Conservation (phyloP, 2,888 invertebrate genomes). For the Stegana nigrithorax region DNA sequence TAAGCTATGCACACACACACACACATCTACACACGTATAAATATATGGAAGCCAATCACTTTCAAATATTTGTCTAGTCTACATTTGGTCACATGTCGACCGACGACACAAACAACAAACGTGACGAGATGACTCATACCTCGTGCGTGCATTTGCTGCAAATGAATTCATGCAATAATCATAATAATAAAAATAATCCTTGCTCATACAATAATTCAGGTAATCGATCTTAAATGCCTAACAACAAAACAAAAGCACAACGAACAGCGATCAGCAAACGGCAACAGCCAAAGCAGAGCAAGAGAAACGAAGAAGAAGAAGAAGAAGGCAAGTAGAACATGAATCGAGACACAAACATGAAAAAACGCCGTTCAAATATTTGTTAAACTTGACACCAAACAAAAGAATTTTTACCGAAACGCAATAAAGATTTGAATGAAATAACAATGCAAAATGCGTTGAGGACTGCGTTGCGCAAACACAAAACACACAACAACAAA, state of each 20-base stretch:
- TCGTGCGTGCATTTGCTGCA: too few relatives aligned
- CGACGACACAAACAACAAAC: too few relatives aligned
- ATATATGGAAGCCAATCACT: too few relatives aligned
- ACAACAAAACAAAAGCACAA: neutral
- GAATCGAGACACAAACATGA: slow-evolving; percentile 43
- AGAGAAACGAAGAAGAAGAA: slow-evolving; percentile 18
- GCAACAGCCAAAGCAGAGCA: neutral
- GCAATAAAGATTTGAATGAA: slow-evolving; percentile 44
- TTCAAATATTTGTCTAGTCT: too few relatives aligned
- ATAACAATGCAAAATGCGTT: slow-evolving; percentile 52
- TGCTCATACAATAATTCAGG: neutral
- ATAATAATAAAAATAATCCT: neutral
- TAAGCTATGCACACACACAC: too few relatives aligned
- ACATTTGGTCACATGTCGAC: too few relatives aligned
- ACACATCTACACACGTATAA: neutral
- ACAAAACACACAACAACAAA: slow-evolving; percentile 22
- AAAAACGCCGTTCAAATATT: slow-evolving; percentile 55
- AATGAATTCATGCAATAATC: too few relatives aligned
- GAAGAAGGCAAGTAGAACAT: slow-evolving; percentile 38
- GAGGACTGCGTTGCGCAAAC: slow-evolving; percentile 20
- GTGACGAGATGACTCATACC: too few relatives aligned
- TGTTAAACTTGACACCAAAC: slow-evolving; percentile 66
- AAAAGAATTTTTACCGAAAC: slow-evolving; percentile 63
- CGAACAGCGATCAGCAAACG: too few relatives aligned
- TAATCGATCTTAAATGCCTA: slow-evolving; percentile 8